Conservation (phyloP, 1,140 invertebrate genomes). For the Ectropis grisescens region DNA sequence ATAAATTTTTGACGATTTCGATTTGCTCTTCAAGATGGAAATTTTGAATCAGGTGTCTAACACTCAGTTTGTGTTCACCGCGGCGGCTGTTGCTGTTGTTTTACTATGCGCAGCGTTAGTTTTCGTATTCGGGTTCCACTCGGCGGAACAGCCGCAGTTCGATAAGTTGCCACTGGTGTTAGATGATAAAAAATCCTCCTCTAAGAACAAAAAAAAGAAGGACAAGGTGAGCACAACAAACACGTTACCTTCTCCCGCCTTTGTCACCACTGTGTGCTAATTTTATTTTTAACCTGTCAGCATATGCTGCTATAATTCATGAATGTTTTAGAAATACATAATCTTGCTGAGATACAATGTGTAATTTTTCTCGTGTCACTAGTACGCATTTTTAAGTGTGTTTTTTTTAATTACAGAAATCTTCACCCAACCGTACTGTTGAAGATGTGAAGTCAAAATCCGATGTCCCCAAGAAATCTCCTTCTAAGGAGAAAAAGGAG, state of each 20-base stretch:
- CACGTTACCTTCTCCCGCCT: constrained; percentile 15
- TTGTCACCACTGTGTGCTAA: constrained; percentile 28
- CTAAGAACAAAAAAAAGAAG: constrained; percentile 78
- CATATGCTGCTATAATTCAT: constrained; percentile 31
- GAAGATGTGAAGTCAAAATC: constrained; percentile 61
- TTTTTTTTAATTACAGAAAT: constrained; percentile 46
- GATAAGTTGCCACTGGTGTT: constrained; percentile 73
- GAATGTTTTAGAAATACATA: constrained; percentile 3
- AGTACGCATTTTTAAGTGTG: too few relatives aligned
- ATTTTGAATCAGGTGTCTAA: constrained; percentile 68
- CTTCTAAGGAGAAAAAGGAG: constrained; percentile 60
- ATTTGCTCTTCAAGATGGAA: constrained; percentile 66
- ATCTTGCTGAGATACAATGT: too few relatives aligned
- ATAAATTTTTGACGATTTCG: constrained; percentile 39
- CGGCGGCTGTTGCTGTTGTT: constrained; percentile 76
- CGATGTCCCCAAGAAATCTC: constrained; percentile 54
- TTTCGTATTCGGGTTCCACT: constrained; percentile 81
- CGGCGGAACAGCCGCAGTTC: constrained; percentile 79
- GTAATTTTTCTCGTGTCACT: too few relatives aligned
- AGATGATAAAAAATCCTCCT: constrained; percentile 75
- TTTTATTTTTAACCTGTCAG: constrained; percentile 64
- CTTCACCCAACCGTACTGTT: constrained; percentile 64
- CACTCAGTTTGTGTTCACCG: constrained; percentile 72
- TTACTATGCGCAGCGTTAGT: constrained; percentile 76
- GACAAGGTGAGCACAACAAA: constrained; percentile 75